Conservation (phyloP, 2,888 invertebrate species). For the Corbicula japonica region DNA sequence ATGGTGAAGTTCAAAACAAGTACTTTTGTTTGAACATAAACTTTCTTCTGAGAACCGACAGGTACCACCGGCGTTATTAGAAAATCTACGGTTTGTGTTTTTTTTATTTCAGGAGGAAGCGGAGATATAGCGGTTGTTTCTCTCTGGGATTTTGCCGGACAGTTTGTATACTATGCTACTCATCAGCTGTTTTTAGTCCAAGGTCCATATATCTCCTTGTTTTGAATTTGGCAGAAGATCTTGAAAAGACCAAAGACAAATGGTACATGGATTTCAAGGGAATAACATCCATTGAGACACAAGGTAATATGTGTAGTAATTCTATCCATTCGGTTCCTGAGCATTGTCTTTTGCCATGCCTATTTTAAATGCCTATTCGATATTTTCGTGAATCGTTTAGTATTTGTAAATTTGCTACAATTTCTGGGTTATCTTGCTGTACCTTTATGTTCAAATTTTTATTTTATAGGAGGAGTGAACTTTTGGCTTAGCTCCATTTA, state of each 20-base stretch:
- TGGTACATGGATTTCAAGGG: constrained; percentile 43
- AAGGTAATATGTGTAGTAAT: constrained; percentile 25
- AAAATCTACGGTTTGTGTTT: no score
- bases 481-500: constrained; percentile 48
- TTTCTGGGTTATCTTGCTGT: no score
- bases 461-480: constrained; percentile 34
- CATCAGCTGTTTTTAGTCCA: constrained; percentile 53
- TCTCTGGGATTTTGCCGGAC: no score
- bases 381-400: no score
- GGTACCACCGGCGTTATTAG: no score
- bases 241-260: constrained; percentile 30
- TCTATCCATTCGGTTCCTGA: background rate
- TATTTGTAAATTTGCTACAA: background rate
- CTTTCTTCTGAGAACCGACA: no score
- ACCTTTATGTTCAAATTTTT: no score
- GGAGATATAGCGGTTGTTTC: constrained; percentile 40
- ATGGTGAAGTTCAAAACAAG: no score
- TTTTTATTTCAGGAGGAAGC: constrained; percentile 40
- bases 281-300: constrained; percentile 21
- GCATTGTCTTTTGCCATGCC: background rate
- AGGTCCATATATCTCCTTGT: constrained; percentile 38
- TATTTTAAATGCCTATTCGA: background rate
- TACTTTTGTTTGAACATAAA: no score
- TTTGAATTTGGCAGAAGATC: constrained; percentile 38
- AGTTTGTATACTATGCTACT: no score